phyloP scores from a whole-genome alignment of 2,797 vertebrate species.

The Miichthys miiuy region DNA sequence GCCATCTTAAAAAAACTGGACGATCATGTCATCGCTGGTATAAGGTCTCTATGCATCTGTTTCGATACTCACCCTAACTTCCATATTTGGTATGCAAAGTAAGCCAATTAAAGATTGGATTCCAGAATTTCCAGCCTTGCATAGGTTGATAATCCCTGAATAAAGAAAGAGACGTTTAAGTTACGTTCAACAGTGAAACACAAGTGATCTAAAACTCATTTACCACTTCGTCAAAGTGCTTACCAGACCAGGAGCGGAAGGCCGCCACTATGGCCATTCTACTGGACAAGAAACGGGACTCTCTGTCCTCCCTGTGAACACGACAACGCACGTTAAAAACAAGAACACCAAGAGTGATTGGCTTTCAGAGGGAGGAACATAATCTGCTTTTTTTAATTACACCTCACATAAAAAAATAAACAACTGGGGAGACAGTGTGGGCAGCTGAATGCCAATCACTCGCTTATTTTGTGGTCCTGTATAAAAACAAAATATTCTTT shows the following conservation, averaged over 20 bases:
- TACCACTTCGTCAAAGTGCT: slow-evolving; percentile 48
- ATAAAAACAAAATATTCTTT: no score
- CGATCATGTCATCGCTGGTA: neutral
- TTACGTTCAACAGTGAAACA: neutral
- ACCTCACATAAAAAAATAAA: no score
- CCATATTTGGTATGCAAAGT: slow-evolving; percentile 99
- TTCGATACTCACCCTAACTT: slow-evolving; percentile 92
- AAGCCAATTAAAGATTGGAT: slow-evolving; percentile 98
- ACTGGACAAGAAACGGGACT: slow-evolving; percentile 96
- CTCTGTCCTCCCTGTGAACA: slow-evolving; percentile 92
- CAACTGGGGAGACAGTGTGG: no score
- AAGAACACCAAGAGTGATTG: slow-evolving; percentile 12
- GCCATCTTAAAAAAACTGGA: neutral
- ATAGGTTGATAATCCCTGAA: slow-evolving; percentile 97
- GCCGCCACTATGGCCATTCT: slow-evolving; percentile 98
- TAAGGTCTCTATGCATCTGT: neutral
- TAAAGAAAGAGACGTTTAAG: slow-evolving; percentile 19
- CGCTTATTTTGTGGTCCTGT: no score
- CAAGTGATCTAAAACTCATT: neutral
- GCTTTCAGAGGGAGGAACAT: no score
- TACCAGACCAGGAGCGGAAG: slow-evolving; percentile 99
- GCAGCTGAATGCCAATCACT: no score
- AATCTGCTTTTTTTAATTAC: no score
- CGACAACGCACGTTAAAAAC: slow-evolving; percentile 46
- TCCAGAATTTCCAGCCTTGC: slow-evolving; percentile 96